Evolutionary conservation across 35 echinoderm and acorn worm genomes (phyloP), one percentile per base, ranked within the genome.

Genomic region (Nesometra sesokonis): DNA sequence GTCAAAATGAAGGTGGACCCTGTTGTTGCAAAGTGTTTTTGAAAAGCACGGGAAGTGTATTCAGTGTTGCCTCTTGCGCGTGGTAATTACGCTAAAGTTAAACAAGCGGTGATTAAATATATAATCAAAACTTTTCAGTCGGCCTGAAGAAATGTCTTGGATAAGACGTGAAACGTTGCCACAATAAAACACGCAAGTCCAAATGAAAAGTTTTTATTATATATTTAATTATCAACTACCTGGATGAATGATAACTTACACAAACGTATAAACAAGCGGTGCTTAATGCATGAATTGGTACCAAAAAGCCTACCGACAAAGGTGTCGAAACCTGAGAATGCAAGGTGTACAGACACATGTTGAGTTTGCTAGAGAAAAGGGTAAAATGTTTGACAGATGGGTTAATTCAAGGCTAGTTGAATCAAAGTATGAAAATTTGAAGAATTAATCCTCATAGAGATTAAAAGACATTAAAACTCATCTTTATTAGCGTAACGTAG

Each of bases 251-350:
- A n/a, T n/a, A n/a, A n/a, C n/a, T n/a, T n/a, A n/a, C n/a, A n/a
- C n/a, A n/a, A n/a, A n/a, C n/a, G n/a, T n/a, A n/a, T n/a, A n/a
- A n/a, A n/a, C n/a, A n/a, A n/a, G 38, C 39, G 0, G 80, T 94
- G 32, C 30, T 91, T 23, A 90, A 86, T 38, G 80, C 92, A 94
- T 79, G 37, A 90, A 47, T 80, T 90, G 3, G 92, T 90, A 33
- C 92, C 92, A 34, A 88, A n/a, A 90, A 47, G 88, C 89, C 0
- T 94, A 94, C 36, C 32, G 92, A 5, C 80, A 94, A 36, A 89
- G 86, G 21, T 93, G 90, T 52, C 19, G 88, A 27, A 81, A 86
- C 19, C 23, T 32, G 11, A 82, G 85, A 35, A 86, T 87, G 37
- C 82, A 90, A 35, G 57, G 27, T 7, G 37, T 32, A 3, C 84